Evolutionary conservation across 2,888 invertebrate species (phyloP).

Genomic region (Linnaemya vulpina): DNA sequence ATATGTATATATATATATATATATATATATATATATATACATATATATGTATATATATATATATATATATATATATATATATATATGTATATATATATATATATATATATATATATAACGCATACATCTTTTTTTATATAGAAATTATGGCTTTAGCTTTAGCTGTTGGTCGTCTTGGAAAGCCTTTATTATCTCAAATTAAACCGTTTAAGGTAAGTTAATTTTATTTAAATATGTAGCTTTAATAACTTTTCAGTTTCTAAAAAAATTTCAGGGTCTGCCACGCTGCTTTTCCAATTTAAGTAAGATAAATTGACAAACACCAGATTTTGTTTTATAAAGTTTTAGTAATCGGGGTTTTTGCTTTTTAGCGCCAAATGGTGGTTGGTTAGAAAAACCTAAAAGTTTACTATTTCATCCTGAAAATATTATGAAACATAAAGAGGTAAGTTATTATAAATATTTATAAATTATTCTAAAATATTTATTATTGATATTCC

Average conservation of each 20-base stretch:
- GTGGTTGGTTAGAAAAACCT: slow-evolving; percentile 63
- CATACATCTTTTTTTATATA: slow-evolving; percentile 25
- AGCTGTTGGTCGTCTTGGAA: not conserved
- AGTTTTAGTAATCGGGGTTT: not conserved
- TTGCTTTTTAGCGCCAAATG: slow-evolving; percentile 60
- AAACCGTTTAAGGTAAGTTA: slow-evolving; percentile 31
- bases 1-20: too few species aligned
- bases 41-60: too few species aligned
- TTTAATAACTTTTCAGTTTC: not conserved
- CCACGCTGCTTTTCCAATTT: slow-evolving; percentile 44
- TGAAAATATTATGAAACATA: slow-evolving; percentile 66
- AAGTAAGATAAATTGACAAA: slow-evolving; percentile 42
- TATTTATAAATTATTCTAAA: too few species aligned
- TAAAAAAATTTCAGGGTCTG: not conserved
- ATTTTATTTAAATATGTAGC: not conserved
- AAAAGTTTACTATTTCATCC: slow-evolving; percentile 70
- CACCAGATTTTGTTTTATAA: not conserved
- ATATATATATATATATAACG: too few species aligned
- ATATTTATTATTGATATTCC: too few species aligned
- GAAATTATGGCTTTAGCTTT: slow-evolving; percentile 46
- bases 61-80: too few species aligned
- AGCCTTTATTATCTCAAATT: slow-evolving; percentile 2
- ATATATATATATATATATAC: too few species aligned
- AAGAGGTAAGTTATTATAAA: slow-evolving; percentile 73
- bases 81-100: too few species aligned